Evolutionary conservation across 2,797 vertebrate genomes (phyloP), one percentile per base, ranked within the genome.

Genomic region (Dermochelys coriacea): DNA sequence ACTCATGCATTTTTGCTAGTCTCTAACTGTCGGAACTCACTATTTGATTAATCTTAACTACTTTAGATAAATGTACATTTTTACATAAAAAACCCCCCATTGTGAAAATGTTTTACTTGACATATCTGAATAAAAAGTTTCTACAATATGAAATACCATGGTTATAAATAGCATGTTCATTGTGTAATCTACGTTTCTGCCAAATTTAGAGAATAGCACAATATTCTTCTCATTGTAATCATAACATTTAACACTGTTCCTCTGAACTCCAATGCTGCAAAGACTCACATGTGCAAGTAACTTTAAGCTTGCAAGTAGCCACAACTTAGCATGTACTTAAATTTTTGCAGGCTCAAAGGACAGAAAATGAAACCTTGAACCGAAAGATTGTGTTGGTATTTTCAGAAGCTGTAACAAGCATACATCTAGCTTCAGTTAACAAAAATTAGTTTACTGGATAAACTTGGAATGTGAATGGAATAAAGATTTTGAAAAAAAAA

Each of bases 361-460:
- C 18, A 29, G 29, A 71, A 88, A 94, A 47, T 14, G 64, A 81
- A 92, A 54, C 31, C 41, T 29, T 77, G 25, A 49, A 31, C 41
- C 49, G 41, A 41, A 75, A 75, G 71, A 75, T 8, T 27, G 25
- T 75, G 45, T 49, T 41, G 68, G 37, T 68, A 68, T 37, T 18
- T 68, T 19, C 64, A 68, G n/a, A 37, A 68, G 68, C 18, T 19
- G 34, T 68, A 68, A 68, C 61, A 68, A 11, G n/a, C 19, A 71
- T 23, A 89, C 2, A 15, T 87, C 21, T 45, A 87, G 23, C 3
- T 82, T 45, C 41, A 87, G 21, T 27, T 68, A 85, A 49, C 2
- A 54, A 71, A 75, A 0, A 2, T 1, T 10, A 29, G 2, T 0
- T 83, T 91, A 82, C 37, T 57, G 37, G 11, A 1, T 59, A 86